Conservation (phyloP, 2,113 vertebrate genomes). For the Glareola pratincola region DNA sequence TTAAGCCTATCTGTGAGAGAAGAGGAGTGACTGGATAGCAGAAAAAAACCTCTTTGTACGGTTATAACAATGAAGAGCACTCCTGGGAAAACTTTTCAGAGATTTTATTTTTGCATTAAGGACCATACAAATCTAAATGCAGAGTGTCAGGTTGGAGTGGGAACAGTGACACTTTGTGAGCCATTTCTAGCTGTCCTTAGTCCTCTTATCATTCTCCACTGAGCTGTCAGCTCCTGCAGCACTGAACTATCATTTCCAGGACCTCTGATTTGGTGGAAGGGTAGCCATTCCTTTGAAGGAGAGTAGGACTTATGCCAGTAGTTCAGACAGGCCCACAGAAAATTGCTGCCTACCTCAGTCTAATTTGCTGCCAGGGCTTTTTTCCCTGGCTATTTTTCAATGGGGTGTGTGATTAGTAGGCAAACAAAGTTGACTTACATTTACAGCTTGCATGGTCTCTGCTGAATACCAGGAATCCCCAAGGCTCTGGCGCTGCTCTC, state of each 20-base stretch:
- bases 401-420: background rate
- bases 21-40: background rate
- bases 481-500: background rate
- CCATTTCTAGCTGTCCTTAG: background rate
- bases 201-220: background rate
- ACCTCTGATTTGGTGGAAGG: background rate
- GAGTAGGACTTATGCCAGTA: background rate
- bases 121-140: background rate
- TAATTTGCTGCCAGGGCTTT: background rate
- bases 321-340: background rate
- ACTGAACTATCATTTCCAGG: background rate
- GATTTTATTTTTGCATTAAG: background rate
- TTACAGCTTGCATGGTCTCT: constrained; percentile 2
- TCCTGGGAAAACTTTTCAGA: background rate
- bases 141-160: constrained; percentile 1
- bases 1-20: background rate
- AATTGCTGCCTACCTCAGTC: background rate
- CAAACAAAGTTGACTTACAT: background rate
- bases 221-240: background rate
- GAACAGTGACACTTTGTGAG: background rate
- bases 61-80: background rate
- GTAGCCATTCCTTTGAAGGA: background rate
- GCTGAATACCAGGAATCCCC: constrained; percentile 13
- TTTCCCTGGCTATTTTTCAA: background rate
- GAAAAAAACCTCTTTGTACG: background rate